Conservation (phyloP, 1,140 invertebrate genomes). For the Venturia canescens region DNA sequence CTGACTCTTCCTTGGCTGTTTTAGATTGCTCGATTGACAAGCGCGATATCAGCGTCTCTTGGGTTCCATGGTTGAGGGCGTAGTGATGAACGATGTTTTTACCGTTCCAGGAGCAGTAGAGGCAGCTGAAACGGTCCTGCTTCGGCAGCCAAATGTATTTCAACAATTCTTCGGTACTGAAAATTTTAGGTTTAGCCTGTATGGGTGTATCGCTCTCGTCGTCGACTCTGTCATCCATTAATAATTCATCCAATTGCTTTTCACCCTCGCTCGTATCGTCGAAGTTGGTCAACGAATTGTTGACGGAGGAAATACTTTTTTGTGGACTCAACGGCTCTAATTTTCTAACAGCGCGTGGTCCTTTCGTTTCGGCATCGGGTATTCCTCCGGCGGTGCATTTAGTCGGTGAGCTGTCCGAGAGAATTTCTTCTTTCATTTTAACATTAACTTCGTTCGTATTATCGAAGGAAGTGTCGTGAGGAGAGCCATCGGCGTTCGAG, state of each 20-base stretch:
- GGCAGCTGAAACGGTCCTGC: slow-evolving; percentile 75
- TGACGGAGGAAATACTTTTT: background rate
- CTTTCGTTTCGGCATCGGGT: background rate
- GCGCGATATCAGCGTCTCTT: slow-evolving; percentile 82
- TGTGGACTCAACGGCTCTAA: slow-evolving; percentile 10
- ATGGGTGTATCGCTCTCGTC: background rate
- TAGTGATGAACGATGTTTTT: slow-evolving; percentile 83
- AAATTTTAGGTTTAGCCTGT: background rate
- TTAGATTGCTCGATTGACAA: slow-evolving; percentile 76
- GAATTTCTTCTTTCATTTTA: slow-evolving; percentile 24
- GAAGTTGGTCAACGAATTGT: background rate
- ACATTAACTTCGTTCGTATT: slow-evolving; percentile 51
- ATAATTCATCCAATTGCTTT: slow-evolving; percentile 2
- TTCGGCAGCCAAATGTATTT: slow-evolving; percentile 64
- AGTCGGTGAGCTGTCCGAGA: slow-evolving; percentile 5
- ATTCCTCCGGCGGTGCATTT: background rate
- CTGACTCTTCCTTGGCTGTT: slow-evolving; percentile 72
- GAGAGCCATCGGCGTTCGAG: background rate
- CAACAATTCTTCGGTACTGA: slow-evolving; percentile 53
- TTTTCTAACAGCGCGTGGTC: background rate
- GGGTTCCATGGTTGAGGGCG: slow-evolving; percentile 77
- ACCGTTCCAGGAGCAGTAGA: slow-evolving; percentile 79
- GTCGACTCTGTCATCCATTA: background rate
- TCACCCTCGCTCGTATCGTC: slow-evolving; percentile 2
- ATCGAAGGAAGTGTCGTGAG: slow-evolving; percentile 30